These are phyloP conservation scores for Castor canadensis DNA, from an alignment of 2,113 vertebrate genomes.

Conservation along the genomic window DNA sequence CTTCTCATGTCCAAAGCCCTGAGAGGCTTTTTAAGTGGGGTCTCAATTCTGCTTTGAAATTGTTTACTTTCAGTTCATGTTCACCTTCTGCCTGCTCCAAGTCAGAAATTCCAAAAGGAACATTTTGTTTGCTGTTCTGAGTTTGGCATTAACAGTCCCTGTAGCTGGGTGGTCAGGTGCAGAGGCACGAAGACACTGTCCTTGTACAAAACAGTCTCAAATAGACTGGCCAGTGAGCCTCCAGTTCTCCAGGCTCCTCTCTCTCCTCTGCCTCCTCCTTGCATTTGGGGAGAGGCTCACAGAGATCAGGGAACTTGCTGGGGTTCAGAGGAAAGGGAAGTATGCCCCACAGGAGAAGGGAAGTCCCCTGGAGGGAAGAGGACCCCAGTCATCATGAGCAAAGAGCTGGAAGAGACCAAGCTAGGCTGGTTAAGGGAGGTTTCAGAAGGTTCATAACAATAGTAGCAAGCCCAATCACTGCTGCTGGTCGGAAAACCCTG, in stretches of 20 bases:
- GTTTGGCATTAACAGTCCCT: background rate
- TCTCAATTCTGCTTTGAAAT: background rate
- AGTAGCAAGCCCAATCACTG: background rate
- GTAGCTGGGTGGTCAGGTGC: background rate
- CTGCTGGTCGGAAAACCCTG: background rate
- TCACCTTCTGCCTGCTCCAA: background rate
- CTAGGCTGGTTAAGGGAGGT: background rate
- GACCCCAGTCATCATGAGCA: background rate
- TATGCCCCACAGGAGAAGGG: background rate
- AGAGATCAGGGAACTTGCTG: background rate
- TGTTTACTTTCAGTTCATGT: background rate
- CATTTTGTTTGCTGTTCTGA: background rate
- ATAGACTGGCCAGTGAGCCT: background rate
- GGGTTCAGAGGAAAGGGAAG: background rate
- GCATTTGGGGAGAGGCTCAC: background rate
- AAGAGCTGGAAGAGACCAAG: background rate
- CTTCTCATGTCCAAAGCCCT: background rate
- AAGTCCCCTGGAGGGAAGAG: background rate
- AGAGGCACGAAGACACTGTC: background rate
- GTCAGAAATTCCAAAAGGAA: background rate
- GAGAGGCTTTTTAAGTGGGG: background rate
- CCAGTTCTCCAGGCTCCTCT: too few relatives aligned
- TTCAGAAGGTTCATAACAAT: background rate
- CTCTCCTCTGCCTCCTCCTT: background rate
- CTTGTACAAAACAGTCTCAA: background rate